Base-by-base conservation (phyloP, 53 echinoderm and acorn worm genomes). In the Patiria pectinifera region DNA sequence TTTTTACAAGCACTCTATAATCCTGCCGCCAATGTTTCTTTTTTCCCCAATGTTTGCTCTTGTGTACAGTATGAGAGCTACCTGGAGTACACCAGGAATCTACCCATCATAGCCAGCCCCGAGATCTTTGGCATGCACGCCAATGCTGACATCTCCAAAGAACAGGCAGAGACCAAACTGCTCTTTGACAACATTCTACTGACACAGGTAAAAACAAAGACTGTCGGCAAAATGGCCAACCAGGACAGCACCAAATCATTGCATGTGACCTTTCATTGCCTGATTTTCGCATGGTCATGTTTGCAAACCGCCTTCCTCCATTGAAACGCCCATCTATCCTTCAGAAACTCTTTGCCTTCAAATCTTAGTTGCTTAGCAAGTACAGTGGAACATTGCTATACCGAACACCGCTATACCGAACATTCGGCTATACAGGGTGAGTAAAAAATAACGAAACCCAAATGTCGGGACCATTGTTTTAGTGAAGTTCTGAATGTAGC, bases 121-220 rank as follows among this genome's bases (percentile, higher is more conserved):
- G 99, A 97, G 91, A 93, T 99, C 89, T 99, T 99, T 91, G 99
- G 99, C 15, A 99, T 99, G 99, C 94, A 99, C 45, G 96, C 97
- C 84, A 99, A 99, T 61, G 99, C 99, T 9, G 99, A 99, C 91
- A 99, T 99, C 96, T 97, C 99, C 95, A 99, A 99, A 74, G 99
- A 99, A 53, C 99, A 99, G 86, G 63, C 95, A 0, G 97, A 99
- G 76, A 99, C 99, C 62, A 99, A 97, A 85, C 96, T 96, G n/a
- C 95, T 99, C 75, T 99, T 99, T 89, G 97, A 99, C 59, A 99
- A 99, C 85, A 99, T 99, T 66, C 94, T 99, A 22, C 93, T 99
- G 53, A 99, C 99, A 70, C 97, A 97, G 99, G 99, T 99, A 93
- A 48, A 83, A 5, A 53, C 53, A 53, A 53, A 53, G 53, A 53